Conservation (phyloP, 1,140 invertebrate species). For the Bombus soroeensis region DNA sequence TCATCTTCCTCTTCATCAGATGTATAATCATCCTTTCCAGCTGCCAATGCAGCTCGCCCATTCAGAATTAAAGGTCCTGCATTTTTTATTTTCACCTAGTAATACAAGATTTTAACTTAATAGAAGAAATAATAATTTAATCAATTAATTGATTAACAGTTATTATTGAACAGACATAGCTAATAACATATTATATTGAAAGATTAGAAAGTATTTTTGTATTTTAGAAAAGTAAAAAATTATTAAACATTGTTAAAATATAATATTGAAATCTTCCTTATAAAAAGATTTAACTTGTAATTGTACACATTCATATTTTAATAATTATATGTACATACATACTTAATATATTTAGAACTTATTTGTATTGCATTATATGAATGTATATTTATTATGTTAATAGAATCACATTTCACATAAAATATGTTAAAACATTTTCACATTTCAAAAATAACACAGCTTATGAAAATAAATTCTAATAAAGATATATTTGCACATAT, state of each 20-base stretch:
- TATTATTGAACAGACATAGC: neutral
- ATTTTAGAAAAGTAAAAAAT: slow-evolving; percentile 1
- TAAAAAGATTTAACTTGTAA: slow-evolving; percentile 5
- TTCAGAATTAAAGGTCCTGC: slow-evolving; percentile 87
- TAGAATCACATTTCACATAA: neutral
- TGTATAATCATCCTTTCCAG: slow-evolving; percentile 89
- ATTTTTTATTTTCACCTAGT: slow-evolving; percentile 84
- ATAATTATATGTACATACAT: neutral
- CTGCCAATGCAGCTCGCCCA: slow-evolving; percentile 90
- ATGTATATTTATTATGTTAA: neutral
- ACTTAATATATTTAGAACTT: slow-evolving; percentile 5
- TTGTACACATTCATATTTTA: neutral
- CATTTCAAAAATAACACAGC: slow-evolving; percentile 11
- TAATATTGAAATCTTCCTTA: neutral
- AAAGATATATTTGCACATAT: neutral
- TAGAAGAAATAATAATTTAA: slow-evolving; percentile 16
- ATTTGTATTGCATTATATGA: neutral
- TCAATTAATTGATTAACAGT: slow-evolving; percentile 22
- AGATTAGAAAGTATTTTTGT: slow-evolving; percentile 16
- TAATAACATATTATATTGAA: slow-evolving; percentile 18
- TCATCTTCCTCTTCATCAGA: slow-evolving; percentile 86
- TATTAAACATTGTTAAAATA: neutral
- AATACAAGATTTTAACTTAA: slow-evolving; percentile 48
- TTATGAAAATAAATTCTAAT: slow-evolving; percentile 18
- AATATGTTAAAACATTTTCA: slow-evolving; percentile 13